Base-by-base conservation (phyloP, 1,140 invertebrate species). In the Sesamia nonagrioides region DNA sequence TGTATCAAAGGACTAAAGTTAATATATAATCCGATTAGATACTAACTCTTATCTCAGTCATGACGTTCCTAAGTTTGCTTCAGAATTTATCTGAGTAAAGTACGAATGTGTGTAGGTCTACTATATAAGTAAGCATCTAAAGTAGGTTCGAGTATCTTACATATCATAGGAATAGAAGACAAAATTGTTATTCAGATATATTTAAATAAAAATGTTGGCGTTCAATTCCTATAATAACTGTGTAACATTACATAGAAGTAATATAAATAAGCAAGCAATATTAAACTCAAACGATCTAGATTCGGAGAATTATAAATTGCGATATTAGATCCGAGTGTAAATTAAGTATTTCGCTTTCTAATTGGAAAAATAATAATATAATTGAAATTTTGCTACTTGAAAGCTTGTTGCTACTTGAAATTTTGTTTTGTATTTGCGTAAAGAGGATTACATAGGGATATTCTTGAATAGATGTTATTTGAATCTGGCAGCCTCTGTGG, bases 361-460 rank as follows among this genome's bases (percentile, higher is more conserved):
- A 69, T 69, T 69, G 66, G 66, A 69, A 69, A 69, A 69, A 42
- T 69, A n/a, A n/a, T n/a, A n/a, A n/a, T n/a, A n/a, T n/a, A n/a
- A n/a, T n/a, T n/a, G n/a, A n/a, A n/a, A n/a, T n/a, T n/a, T n/a
- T n/a, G n/a, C n/a, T n/a, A n/a, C n/a, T n/a, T n/a, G n/a, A n/a
- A n/a, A n/a, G n/a, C n/a, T n/a, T n/a, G n/a, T n/a, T n/a, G n/a
- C n/a, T n/a, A n/a, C n/a, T 69, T 69, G 21, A 21, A 27, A 48
- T 69, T 66, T 21, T 18, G 60, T 63, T 63, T 63, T 17, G n/a
- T 37, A n/a, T n/a, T 35, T 61, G 0, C 1, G 6, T 6, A 9
- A 40, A 40, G 2, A 40, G 37, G 37, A 40, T 40, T 40, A 40
- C 5, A 6, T 40, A 40, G 37, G 37, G n/a, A n/a, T n/a, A n/a